phyloP scores from a whole-genome alignment of 37 sponge, comb jelly and placozoan species.

The Bolinopsis microptera region DNA sequence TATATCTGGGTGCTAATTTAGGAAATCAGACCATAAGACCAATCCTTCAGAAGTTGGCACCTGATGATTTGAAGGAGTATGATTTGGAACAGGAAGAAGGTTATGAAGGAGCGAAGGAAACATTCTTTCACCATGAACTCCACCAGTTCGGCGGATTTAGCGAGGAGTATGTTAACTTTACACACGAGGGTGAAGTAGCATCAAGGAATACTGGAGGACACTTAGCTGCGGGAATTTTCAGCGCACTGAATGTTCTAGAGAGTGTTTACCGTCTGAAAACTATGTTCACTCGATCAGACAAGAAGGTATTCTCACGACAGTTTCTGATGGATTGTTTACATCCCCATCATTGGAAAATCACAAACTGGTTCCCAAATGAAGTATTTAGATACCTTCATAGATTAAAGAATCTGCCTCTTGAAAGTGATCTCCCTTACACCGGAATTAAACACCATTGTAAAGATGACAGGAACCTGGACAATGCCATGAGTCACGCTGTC shows the following conservation, averaged over 20 bases:
- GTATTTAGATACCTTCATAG: neutral
- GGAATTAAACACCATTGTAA: neutral
- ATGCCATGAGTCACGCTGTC: neutral
- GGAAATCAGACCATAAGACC: neutral
- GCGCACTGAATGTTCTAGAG: neutral
- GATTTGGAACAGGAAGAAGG: neutral
- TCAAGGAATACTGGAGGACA: neutral
- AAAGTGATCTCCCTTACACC: neutral
- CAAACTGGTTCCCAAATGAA: neutral
- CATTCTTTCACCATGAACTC: neutral
- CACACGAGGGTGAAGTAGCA: neutral
- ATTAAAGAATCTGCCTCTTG: neutral
- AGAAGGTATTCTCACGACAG: neutral
- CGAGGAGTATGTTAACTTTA: neutral
- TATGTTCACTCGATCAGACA: neutral
- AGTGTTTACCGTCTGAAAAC: slow-evolving; percentile 27
- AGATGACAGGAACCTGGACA: neutral
- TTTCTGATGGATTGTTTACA: neutral
- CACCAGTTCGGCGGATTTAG: neutral
- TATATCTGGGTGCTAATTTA: neutral
- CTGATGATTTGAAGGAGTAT: neutral
- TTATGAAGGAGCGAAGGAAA: neutral
- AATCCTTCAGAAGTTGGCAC: neutral
- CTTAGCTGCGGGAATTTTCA: neutral
- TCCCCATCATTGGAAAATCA: neutral